Percentiles rank a stretch among this genome's conserved stretches.
Evolutionary conservation across 2,113 vertebrate species (phyloP).

Genomic region (Vireo altiloquus): DNA sequence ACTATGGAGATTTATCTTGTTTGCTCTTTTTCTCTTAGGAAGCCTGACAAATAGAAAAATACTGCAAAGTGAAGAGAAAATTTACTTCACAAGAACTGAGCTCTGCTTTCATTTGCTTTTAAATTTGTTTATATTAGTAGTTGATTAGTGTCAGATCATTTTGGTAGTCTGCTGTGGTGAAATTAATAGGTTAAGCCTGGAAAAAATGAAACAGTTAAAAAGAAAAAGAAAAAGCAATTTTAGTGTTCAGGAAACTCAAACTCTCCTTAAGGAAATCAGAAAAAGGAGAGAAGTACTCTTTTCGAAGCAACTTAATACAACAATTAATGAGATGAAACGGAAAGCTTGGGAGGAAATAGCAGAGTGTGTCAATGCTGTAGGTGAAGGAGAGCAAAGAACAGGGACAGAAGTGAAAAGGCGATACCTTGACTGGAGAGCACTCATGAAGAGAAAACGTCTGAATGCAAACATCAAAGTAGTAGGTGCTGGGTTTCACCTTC

Average conservation of each 20-base stretch:
- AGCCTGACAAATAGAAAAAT: constrained; percentile 42
- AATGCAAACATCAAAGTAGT: constrained; percentile 84
- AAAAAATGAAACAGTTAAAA: constrained; percentile 90
- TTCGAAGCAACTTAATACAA: constrained; percentile 94
- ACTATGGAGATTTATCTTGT: constrained; percentile 33
- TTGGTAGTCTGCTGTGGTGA: constrained; percentile 11
- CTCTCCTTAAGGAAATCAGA: constrained; percentile 90
- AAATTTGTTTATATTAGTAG: background rate
- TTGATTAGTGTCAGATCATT: background rate
- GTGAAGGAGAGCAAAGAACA: constrained; percentile 89
- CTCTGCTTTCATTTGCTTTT: constrained; percentile 7
- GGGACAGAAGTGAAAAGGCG: constrained; percentile 90
- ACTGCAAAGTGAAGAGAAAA: constrained; percentile 38
- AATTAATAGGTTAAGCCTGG: constrained; percentile 52
- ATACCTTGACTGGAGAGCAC: constrained; percentile 90
- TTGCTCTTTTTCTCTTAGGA: constrained; percentile 56
- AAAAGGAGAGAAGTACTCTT: constrained; percentile 90
- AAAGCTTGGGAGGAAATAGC: constrained; percentile 96
- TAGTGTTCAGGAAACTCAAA: constrained; percentile 93
- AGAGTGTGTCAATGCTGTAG: constrained; percentile 88
- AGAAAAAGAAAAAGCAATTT: constrained; percentile 96
- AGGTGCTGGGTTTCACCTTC: constrained; percentile 83
- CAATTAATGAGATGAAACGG: constrained; percentile 92
- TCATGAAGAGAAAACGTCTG: constrained; percentile 90
- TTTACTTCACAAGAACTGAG: constrained; percentile 30